Percentiles rank a stretch among this genome's conserved stretches.
These are phyloP conservation scores for Prunella himalayana DNA, from an alignment of 2,113 vertebrate genomes.

Conservation along the genomic window DNA sequence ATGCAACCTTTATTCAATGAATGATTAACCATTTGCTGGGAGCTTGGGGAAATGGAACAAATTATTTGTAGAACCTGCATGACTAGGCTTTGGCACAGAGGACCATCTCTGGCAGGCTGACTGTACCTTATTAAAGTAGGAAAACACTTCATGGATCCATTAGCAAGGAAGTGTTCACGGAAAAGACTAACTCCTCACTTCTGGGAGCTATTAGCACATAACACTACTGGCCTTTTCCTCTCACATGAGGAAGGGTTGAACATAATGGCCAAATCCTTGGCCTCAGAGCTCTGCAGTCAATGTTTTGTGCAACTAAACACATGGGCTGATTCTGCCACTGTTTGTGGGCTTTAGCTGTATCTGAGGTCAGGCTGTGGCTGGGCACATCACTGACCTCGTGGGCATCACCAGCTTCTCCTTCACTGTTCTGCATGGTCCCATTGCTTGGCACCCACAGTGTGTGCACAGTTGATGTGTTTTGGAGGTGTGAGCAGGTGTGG, in stretches of 20 bases:
- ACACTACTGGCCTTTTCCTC: not conserved
- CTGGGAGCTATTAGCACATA: not conserved
- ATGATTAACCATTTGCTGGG: not conserved
- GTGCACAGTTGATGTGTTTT: not conserved
- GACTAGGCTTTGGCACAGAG: not conserved
- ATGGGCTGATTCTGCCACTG: not conserved
- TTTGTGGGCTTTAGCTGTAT: not conserved
- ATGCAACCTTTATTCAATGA: not conserved
- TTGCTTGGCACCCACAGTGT: not conserved
- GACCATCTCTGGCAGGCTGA: not conserved
- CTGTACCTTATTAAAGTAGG: not conserved
- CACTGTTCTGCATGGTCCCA: no score
- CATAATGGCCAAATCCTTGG: not conserved
- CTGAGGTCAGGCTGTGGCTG: not conserved
- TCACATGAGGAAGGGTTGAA: not conserved
- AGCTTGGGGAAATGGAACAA: not conserved
- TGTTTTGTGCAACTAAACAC: not conserved
- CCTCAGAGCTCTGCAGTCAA: not conserved
- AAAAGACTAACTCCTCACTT: not conserved
- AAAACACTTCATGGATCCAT: not conserved
- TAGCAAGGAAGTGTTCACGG: not conserved
- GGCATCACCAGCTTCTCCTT: not conserved
- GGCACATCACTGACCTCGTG: not conserved
- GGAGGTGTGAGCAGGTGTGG: not conserved
- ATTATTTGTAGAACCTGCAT: not conserved